Conservation (phyloP, 2,113 vertebrate species). For the Craseonycteris thonglongyai region DNA sequence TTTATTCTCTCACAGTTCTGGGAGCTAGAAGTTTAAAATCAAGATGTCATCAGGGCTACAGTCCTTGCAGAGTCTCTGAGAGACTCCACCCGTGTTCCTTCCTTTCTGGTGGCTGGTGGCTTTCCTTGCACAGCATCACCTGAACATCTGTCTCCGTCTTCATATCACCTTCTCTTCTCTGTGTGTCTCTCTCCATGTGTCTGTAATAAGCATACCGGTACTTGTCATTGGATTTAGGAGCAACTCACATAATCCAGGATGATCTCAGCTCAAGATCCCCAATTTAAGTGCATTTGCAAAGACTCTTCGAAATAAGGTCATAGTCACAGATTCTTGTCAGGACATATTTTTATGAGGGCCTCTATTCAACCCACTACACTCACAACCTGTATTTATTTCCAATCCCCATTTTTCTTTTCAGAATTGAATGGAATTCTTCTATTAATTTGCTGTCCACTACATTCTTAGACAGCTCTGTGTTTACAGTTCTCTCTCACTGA, state of each 20-base stretch:
- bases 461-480: background rate
- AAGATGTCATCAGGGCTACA: accelerated
- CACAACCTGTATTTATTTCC: background rate
- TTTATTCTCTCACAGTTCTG: background rate
- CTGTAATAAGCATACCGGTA: background rate
- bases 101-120: too few relatives aligned
- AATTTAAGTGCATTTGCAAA: background rate
- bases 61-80: background rate
- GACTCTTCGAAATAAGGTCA: background rate
- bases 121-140: accelerated
- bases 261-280: background rate
- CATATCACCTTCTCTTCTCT: background rate
- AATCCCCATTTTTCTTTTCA: background rate
- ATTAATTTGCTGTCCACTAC: background rate
- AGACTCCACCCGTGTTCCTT: background rate
- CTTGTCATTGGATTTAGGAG: background rate
- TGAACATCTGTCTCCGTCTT: background rate
- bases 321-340: background rate
- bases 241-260: background rate
- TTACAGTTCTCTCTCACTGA: background rate
- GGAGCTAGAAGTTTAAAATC: background rate
- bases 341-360: background rate
- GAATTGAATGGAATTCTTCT: background rate
- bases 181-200: background rate
- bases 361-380: too few relatives aligned